phyloP scores from a whole-genome alignment of 2,888 invertebrate species.

The Hoplodrina blanda region DNA sequence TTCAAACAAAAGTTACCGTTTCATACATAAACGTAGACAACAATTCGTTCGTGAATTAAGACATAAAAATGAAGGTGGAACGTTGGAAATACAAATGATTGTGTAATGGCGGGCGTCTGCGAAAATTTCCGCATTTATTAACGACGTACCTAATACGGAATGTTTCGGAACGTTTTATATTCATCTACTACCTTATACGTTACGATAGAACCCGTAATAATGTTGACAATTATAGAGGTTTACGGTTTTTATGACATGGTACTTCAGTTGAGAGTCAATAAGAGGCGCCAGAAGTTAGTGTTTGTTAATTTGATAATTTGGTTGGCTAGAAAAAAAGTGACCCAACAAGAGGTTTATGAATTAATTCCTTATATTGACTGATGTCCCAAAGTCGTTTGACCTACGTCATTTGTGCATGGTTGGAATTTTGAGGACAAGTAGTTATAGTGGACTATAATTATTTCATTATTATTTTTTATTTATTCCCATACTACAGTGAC shows the following conservation, averaged over 20 bases:
- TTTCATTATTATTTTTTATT: too few relatives aligned
- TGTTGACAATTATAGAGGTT: slow-evolving; percentile 10
- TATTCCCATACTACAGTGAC: too few relatives aligned
- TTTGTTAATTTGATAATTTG: background rate
- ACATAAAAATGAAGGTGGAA: slow-evolving; percentile 41
- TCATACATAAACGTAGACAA: slow-evolving; percentile 12
- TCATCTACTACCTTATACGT: slow-evolving; percentile 16
- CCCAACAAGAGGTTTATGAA: too few relatives aligned
- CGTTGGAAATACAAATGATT: slow-evolving; percentile 30
- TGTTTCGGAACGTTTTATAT: slow-evolving; percentile 15
- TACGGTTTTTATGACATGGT: background rate
- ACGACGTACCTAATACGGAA: slow-evolving; percentile 30
- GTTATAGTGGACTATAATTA: too few relatives aligned
- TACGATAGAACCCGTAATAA: slow-evolving; percentile 24
- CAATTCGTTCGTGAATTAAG: slow-evolving; percentile 35
- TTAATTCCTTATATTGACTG: too few relatives aligned
- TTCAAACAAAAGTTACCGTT: slow-evolving; percentile 6
- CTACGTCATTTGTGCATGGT: too few relatives aligned
- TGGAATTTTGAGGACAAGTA: too few relatives aligned
- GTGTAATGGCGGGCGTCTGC: slow-evolving; percentile 37
- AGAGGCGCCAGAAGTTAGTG: too few relatives aligned
- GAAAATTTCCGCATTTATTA: slow-evolving; percentile 43
- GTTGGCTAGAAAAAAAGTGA: too few relatives aligned
- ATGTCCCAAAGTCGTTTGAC: too few relatives aligned
- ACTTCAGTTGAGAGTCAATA: background rate